These are phyloP conservation scores for Omphaloscelis lunosa DNA, from an alignment of 2,888 invertebrate genomes.

Conservation along the genomic window DNA sequence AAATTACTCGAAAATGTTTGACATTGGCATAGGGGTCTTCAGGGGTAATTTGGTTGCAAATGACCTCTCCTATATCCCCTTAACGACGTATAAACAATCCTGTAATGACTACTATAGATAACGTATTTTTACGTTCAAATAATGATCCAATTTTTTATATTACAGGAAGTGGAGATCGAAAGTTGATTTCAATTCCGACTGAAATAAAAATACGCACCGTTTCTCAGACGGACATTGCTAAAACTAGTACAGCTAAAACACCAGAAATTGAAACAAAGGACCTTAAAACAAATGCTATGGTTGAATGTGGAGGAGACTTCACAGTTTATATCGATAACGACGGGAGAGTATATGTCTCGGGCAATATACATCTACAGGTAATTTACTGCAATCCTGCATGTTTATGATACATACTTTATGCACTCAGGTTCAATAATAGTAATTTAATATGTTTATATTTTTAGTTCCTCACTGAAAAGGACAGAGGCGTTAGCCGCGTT, in stretches of 20 bases:
- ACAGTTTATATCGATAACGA: constrained; percentile 93
- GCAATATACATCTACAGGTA: constrained; percentile 91
- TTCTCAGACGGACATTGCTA: constrained; percentile 73
- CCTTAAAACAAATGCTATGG: constrained; percentile 78
- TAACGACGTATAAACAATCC: too few relatives aligned
- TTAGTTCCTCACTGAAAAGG: constrained; percentile 90
- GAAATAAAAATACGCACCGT: constrained; percentile 87
- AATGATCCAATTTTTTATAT: constrained; percentile 3
- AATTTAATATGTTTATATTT: constrained; percentile 79
- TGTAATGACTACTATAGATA: neutral
- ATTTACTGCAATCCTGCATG: constrained; percentile 10
- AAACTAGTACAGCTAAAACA: constrained; percentile 71
- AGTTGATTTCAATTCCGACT: constrained; percentile 90
- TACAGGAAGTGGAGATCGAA: constrained; percentile 91
- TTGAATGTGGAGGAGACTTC: constrained; percentile 94
- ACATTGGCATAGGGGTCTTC: too few relatives aligned
- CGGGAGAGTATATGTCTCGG: constrained; percentile 94
- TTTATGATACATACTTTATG: neutral
- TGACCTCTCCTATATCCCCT: too few relatives aligned
- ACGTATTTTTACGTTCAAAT: neutral
- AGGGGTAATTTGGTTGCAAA: too few relatives aligned
- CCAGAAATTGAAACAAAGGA: constrained; percentile 75
- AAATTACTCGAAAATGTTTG: too few relatives aligned
- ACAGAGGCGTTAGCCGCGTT: constrained; percentile 90
- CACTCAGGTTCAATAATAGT: neutral